Evolutionary conservation across 2,888 invertebrate genomes (phyloP).

Genomic region (Eueremaeus valkanovi): DNA sequence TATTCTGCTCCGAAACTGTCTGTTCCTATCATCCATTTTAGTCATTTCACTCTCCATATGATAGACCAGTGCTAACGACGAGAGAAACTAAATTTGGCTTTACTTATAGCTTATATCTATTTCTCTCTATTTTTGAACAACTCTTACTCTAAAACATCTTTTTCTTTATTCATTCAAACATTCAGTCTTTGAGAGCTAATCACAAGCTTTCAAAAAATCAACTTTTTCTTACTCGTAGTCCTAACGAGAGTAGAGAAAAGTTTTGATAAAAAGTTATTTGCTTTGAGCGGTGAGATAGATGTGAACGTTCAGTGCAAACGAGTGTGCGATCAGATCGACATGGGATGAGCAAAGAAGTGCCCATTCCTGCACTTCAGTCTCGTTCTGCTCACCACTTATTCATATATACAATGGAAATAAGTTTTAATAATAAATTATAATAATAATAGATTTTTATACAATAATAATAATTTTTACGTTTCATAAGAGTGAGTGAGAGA

Average conservation of each 20-base stretch:
- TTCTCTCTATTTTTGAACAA: too few relatives aligned
- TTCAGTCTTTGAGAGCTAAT: not conserved
- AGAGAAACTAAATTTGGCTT: not conserved
- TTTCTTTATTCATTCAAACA: not conserved
- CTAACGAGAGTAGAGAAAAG: not conserved
- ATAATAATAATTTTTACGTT: not conserved
- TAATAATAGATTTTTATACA: not conserved
- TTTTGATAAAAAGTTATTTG: slow-evolving; percentile 1
- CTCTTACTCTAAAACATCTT: not conserved
- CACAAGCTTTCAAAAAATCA: not conserved
- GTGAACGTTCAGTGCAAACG: not conserved
- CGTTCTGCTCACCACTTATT: slow-evolving; percentile 5
- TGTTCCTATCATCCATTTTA: slow-evolving; percentile 26
- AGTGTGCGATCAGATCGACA: too few relatives aligned
- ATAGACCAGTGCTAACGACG: not conserved
- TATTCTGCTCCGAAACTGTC: slow-evolving; percentile 16
- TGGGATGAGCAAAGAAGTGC: too few relatives aligned
- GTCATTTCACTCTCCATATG: slow-evolving; percentile 4
- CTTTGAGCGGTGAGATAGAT: not conserved
- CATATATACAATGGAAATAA: not conserved
- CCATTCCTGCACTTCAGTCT: not conserved
- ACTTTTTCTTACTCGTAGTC: not conserved
- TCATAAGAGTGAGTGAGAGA: too few relatives aligned
- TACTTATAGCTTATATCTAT: too few relatives aligned
- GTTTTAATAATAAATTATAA: slow-evolving; percentile 7